Evolutionary conservation across 2,888 invertebrate species (phyloP).

Genomic region (Onthophagus sagittarius): DNA sequence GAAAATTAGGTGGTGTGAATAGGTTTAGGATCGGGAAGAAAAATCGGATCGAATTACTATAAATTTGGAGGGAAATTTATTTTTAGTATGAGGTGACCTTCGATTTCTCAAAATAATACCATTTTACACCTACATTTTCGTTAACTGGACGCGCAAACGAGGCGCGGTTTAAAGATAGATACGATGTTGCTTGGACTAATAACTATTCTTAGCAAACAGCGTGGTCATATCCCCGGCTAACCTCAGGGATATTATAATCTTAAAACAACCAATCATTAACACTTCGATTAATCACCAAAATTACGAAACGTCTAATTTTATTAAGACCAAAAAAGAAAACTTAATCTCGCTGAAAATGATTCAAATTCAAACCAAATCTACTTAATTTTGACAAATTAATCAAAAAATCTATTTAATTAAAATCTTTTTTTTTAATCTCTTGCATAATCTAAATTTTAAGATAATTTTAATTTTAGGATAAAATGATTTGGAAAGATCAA

Average conservation of each 20-base stretch:
- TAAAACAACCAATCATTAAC: neutral
- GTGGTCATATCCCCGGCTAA: slow-evolving; percentile 23
- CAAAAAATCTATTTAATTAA: no score
- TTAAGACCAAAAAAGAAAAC: neutral
- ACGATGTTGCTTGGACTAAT: slow-evolving; percentile 31
- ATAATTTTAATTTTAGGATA: no score
- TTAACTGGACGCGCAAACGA: slow-evolving; percentile 23
- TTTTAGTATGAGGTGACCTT: slow-evolving; percentile 15
- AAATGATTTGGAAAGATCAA: no score
- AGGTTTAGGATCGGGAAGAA: neutral
- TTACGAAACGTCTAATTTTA: neutral
- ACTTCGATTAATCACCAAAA: neutral
- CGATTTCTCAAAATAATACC: slow-evolving; percentile 15
- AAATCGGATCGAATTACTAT: neutral
- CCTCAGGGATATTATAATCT: slow-evolving; percentile 27
- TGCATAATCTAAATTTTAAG: no score
- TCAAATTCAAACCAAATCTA: no score
- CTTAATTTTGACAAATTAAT: no score
- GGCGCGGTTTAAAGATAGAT: slow-evolving; percentile 34
- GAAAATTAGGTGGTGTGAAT: neutral
- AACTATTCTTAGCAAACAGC: slow-evolving; percentile 37
- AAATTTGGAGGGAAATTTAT: neutral
- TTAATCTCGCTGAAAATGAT: no score
- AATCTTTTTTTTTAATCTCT: no score
- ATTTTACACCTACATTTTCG: slow-evolving; percentile 17